Evolutionary conservation across 2,888 invertebrate species (phyloP), one percentile per base, ranked within the genome.

Genomic region (Mayetiola destructor): DNA sequence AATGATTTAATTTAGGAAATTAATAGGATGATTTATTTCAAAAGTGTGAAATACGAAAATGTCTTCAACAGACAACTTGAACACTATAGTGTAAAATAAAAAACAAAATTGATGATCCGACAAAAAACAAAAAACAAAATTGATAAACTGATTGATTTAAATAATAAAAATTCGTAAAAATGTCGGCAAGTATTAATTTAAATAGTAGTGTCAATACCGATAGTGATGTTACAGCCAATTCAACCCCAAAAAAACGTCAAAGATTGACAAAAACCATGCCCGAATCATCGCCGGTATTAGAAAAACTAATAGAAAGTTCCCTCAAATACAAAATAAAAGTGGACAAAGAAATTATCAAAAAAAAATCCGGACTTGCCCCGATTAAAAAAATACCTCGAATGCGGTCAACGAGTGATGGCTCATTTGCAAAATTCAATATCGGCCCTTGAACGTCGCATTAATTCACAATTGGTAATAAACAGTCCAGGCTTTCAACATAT

Each of bases 1-100:
- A n/a, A n/a, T n/a, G n/a, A n/a, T n/a, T n/a, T n/a, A 42, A 42
- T 42, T 42, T 39, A 39, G 39, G 16, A 20, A 39, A 39, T 39
- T 20, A 39, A 42, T 14, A 21, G 21, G 12, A n/a, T n/a, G 23
- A 42, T 42, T 5, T 4, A 42, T 42, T 23, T 42, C 42, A 10
- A 23, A 39, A 39, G 39, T 39, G 39, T 39, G n/a, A n/a, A n/a
- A n/a, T n/a, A n/a, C n/a, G n/a, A 39, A 16, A 39, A 36, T 36
- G 36, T 36, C 39, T 39, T 39, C 39, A 39, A 39, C 16, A 16
- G 20, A 39, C 39, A 36, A n/a, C 14, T 18, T 39, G 39, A 39
- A 39, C 39, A 16, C 39, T 16, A n/a, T n/a, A n/a, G n/a, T n/a
- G n/a, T n/a, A n/a, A n/a, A n/a, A n/a, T n/a, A n/a, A n/a, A n/a